Evolutionary conservation across 2,797 vertebrate genomes (phyloP).

Genomic region (Eulemur coronatus): DNA sequence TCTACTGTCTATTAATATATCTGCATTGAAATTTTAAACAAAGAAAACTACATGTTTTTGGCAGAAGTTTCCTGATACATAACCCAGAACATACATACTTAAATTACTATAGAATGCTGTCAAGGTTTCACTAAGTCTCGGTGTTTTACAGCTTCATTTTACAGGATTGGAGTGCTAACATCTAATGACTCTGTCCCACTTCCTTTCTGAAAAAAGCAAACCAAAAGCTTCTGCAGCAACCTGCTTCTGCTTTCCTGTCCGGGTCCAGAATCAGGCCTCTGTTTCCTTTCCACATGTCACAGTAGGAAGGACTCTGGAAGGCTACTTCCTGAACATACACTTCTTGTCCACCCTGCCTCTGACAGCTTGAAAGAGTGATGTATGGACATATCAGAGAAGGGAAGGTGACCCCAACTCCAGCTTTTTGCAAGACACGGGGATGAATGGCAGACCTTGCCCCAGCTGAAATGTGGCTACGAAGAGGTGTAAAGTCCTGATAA

Average conservation of each 20-base stretch:
- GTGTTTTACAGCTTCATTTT: slow-evolving; percentile 73
- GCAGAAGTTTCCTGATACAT: slow-evolving; percentile 57
- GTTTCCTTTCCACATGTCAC: slow-evolving; percentile 87
- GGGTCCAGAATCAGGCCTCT: slow-evolving; percentile 84
- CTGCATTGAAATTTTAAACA: slow-evolving; percentile 44
- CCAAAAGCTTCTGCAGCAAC: slow-evolving; percentile 83
- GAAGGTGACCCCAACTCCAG: slow-evolving; percentile 88
- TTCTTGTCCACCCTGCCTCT: slow-evolving; percentile 85
- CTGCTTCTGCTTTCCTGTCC: slow-evolving; percentile 88
- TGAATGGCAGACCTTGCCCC: slow-evolving; percentile 82
- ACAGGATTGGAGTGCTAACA: slow-evolving; percentile 74
- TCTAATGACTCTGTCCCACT: slow-evolving; percentile 80
- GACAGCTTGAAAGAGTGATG: slow-evolving; percentile 89
- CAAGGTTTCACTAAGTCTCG: slow-evolving; percentile 54
- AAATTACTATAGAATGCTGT: slow-evolving; percentile 42
- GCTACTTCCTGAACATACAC: slow-evolving; percentile 90
- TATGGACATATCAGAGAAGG: slow-evolving; percentile 77
- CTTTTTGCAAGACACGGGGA: slow-evolving; percentile 86
- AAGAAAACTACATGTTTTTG: background rate
- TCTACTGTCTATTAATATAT: slow-evolving; percentile 48
- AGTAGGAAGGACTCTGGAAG: slow-evolving; percentile 86
- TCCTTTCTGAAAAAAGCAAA: slow-evolving; percentile 86
- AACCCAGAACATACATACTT: slow-evolving; percentile 66
- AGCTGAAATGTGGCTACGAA: slow-evolving; percentile 64
- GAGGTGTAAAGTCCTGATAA: slow-evolving; percentile 88